phyloP scores from a whole-genome alignment of 2,888 invertebrate genomes.

The Lypha dubia region DNA sequence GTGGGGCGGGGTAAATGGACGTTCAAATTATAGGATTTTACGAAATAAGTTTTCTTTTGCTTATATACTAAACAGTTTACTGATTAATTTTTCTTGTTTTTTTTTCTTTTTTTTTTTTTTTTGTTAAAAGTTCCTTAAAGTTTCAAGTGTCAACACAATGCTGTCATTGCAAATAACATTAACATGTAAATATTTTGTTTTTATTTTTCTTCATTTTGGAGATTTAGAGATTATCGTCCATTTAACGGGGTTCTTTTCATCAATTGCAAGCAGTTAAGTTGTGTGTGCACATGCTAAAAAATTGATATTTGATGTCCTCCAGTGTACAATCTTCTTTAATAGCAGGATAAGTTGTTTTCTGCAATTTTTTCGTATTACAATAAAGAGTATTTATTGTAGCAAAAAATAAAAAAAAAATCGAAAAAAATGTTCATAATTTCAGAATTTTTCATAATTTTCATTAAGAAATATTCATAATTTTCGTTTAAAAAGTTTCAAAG shows the following conservation, averaged over 20 bases:
- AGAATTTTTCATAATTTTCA: not conserved
- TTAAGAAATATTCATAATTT: not conserved
- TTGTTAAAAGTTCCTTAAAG: conserved; percentile 60
- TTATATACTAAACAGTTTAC: conserved; percentile 25
- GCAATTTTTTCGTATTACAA: conserved; percentile 21
- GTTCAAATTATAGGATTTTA: not conserved
- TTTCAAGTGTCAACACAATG: conserved; percentile 56
- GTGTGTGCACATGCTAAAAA: conserved; percentile 79
- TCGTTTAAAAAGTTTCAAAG: too few species aligned
- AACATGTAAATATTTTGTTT: conserved; percentile 32
- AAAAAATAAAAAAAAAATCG: not conserved
- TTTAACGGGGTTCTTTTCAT: not conserved
- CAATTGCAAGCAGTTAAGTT: conserved; percentile 68
- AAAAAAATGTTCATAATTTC: too few species aligned
- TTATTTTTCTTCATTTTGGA: not conserved
- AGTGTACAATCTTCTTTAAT: conserved; percentile 79
- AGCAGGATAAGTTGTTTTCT: conserved; percentile 82
- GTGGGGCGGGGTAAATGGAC: not conserved
- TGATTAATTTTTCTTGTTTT: too few species aligned
- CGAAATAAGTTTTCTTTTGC: not conserved
- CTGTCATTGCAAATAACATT: conserved; percentile 52
- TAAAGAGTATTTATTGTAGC: not conserved
- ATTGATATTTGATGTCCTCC: conserved; percentile 80
- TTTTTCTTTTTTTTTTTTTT: conserved; percentile 3
- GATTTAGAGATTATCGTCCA: not conserved